Conservation (phyloP, 1,140 invertebrate species). For the Drosophila jambulina region DNA sequence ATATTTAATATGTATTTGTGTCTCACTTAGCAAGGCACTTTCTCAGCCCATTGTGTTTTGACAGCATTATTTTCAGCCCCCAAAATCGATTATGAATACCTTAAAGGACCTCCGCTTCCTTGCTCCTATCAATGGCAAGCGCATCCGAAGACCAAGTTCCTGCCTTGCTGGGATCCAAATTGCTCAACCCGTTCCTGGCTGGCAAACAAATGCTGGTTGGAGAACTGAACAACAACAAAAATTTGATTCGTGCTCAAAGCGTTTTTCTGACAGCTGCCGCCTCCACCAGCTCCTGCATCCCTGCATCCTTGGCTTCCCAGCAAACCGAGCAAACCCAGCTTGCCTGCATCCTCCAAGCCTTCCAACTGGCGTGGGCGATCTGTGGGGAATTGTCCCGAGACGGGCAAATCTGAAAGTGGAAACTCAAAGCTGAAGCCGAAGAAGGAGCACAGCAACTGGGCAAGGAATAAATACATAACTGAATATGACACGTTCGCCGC, state of each 20-base stretch:
- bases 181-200: slow-evolving; percentile 21
- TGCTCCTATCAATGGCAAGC: slow-evolving; percentile 20
- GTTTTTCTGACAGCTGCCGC: slow-evolving; percentile 56
- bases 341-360: not conserved
- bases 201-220: slow-evolving; percentile 26
- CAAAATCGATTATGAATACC: slow-evolving; percentile 25
- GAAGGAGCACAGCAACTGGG: slow-evolving; percentile 28
- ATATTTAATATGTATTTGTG: not conserved
- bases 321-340: not conserved
- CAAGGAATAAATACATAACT: slow-evolving; percentile 81
- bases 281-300: not conserved
- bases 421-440: slow-evolving; percentile 56
- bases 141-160: slow-evolving; percentile 4
- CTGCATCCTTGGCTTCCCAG: not conserved
- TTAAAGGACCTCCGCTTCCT: not conserved
- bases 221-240: slow-evolving; percentile 13
- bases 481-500: slow-evolving; percentile 80
- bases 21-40: no score
- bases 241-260: slow-evolving; percentile 59
- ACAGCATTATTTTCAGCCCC: not conserved
- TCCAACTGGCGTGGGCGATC: not conserved
- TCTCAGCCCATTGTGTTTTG: not conserved
- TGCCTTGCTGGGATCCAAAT: slow-evolving; percentile 22
- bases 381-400: slow-evolving; percentile 35
- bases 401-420: slow-evolving; percentile 73